Conservation (phyloP, 2,113 vertebrate genomes). For the Prolemur simus region DNA sequence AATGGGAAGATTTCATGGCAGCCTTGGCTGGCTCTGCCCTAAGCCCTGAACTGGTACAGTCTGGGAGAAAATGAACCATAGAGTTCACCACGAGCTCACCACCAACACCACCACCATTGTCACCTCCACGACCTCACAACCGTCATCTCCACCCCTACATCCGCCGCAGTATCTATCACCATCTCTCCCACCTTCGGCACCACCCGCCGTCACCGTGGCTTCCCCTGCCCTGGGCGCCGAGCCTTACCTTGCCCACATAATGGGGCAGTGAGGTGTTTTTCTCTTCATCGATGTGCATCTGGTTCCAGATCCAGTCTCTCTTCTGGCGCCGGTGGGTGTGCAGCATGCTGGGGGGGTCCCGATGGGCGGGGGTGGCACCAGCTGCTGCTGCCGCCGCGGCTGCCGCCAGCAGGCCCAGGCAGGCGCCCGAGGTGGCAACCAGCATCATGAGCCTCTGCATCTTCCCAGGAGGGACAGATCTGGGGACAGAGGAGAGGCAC, state of each 20-base stretch:
- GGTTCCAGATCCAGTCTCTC: slow-evolving; percentile 94
- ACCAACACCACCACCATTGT: too few species aligned
- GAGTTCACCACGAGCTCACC: too few species aligned
- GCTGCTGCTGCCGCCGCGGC: not conserved
- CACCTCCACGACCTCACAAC: too few species aligned
- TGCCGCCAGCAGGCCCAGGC: slow-evolving; percentile 20
- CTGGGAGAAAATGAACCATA: not conserved
- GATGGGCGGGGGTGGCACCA: not conserved
- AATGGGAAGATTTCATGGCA: not conserved
- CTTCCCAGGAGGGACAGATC: not conserved
- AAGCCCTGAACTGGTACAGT: not conserved
- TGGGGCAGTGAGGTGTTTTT: slow-evolving; percentile 79
- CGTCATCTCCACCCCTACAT: accelerated
- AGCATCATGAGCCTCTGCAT: slow-evolving; percentile 1
- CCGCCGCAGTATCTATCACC: not conserved
- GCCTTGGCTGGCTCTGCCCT: not conserved
- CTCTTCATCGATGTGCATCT: slow-evolving; percentile 89
- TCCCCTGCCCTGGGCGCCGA: not conserved
- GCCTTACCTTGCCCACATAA: slow-evolving; percentile 90
- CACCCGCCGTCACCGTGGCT: accelerated
- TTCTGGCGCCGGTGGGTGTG: slow-evolving; percentile 82
- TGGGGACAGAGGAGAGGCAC: not conserved
- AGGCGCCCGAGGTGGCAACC: not conserved
- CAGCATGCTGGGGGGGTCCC: not conserved
- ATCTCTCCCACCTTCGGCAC: not conserved